A percentile compares a stretch with the other conserved stretches of the same genome.
Conservation (phyloP, 2,113 vertebrate species). For the Uropsilus gracilis region DNA sequence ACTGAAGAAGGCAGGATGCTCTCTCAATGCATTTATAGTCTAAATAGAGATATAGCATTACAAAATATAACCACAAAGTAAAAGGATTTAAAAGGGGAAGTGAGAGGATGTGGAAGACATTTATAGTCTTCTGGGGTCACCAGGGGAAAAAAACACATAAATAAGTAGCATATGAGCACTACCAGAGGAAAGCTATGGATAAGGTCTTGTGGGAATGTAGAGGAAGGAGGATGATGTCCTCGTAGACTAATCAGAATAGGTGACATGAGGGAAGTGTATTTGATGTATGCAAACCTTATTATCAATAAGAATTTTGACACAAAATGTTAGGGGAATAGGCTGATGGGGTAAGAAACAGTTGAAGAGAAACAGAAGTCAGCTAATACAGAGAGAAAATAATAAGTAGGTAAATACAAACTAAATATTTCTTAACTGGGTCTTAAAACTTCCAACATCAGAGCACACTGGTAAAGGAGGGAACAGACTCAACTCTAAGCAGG, state of each 20-base stretch:
- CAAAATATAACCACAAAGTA: background rate
- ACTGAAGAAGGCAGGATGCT: background rate
- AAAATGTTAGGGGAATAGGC: background rate
- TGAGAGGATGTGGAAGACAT: background rate
- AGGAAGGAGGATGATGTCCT: background rate
- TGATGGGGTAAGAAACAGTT: background rate
- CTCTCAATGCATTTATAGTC: background rate
- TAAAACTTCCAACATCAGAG: background rate
- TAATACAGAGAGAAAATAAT: background rate
- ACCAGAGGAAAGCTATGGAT: background rate
- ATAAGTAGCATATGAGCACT: background rate
- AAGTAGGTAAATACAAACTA: background rate
- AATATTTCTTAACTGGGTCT: background rate
- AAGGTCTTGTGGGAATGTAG: background rate
- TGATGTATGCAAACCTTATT: background rate
- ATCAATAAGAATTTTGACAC: background rate
- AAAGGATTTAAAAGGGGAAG: background rate
- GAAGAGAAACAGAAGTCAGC: background rate
- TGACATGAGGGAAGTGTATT: background rate
- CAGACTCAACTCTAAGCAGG: background rate
- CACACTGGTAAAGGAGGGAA: background rate
- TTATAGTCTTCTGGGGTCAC: background rate
- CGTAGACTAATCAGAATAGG: background rate
- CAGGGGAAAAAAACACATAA: background rate
- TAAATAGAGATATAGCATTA: background rate